Evolutionary conservation across 2,113 vertebrate genomes (phyloP).

Genomic region (Cepphus grylle): DNA sequence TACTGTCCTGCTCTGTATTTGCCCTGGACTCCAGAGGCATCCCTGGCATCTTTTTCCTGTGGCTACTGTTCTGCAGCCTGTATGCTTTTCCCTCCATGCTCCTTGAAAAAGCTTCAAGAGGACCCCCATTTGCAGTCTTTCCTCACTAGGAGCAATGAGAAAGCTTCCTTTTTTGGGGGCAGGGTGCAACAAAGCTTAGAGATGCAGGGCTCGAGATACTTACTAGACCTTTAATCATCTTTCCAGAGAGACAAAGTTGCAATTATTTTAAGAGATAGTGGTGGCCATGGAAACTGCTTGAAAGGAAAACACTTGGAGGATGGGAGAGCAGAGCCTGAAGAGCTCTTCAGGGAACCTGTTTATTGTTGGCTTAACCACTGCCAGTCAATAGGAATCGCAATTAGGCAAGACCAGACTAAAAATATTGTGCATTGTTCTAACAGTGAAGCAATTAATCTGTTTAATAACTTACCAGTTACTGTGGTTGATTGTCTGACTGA

Average conservation of each 20-base stretch:
- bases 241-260: neutral
- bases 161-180: neutral
- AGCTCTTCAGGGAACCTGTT: neutral
- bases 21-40: neutral
- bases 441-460: neutral
- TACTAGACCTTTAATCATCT: neutral
- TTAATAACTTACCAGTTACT: neutral
- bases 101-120: neutral
- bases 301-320: neutral
- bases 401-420: neutral
- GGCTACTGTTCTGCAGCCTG: neutral
- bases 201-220: neutral
- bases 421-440: neutral
- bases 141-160: neutral
- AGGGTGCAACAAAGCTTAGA: neutral
- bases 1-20: neutral
- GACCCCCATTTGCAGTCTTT: neutral
- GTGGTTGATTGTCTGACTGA: neutral
- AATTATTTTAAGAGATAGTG: neutral
- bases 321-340: neutral
- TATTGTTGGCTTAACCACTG: neutral
- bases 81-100: neutral
- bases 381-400: neutral
- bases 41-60: neutral
- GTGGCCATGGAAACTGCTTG: neutral